phyloP scores from a whole-genome alignment of 2,113 vertebrate species.

The Mobula birostris region DNA sequence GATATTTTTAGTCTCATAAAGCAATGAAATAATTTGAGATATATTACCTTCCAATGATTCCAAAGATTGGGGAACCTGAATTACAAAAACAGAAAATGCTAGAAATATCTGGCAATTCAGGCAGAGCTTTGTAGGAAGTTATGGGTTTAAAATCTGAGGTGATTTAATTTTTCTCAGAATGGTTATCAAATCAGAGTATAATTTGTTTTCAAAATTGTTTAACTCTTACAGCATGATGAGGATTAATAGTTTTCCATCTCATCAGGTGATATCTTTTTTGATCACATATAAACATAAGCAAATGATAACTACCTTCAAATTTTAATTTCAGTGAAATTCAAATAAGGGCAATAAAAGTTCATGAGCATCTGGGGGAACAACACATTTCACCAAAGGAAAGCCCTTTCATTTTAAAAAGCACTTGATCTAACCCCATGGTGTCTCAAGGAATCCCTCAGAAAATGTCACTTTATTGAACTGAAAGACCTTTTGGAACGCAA shows the following conservation, averaged over 20 bases:
- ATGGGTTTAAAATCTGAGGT: too few relatives aligned
- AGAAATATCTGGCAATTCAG: too few relatives aligned
- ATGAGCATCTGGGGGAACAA: too few relatives aligned
- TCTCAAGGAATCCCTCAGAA: too few relatives aligned
- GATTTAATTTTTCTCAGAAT: too few relatives aligned
- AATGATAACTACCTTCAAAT: background rate
- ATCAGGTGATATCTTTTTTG: background rate
- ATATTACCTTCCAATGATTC: background rate
- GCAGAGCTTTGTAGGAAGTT: too few relatives aligned
- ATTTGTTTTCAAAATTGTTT: slow-evolving; percentile 2
- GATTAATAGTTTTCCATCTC: background rate
- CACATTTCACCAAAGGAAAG: too few relatives aligned
- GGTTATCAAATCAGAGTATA: background rate
- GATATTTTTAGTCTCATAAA: background rate
- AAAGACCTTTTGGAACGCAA: too few relatives aligned
- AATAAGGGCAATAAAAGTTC: background rate
- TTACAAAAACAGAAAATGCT: too few relatives aligned
- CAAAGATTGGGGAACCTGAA: background rate
- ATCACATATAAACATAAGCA: background rate
- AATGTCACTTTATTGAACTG: too few relatives aligned
- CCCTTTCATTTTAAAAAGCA: too few relatives aligned
- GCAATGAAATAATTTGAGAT: background rate
- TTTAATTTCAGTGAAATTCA: background rate
- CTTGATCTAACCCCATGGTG: too few relatives aligned
- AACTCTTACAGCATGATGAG: background rate